Evolutionary conservation across 2,113 vertebrate species (phyloP).

Genomic region (Gadus chalcogrammus): DNA sequence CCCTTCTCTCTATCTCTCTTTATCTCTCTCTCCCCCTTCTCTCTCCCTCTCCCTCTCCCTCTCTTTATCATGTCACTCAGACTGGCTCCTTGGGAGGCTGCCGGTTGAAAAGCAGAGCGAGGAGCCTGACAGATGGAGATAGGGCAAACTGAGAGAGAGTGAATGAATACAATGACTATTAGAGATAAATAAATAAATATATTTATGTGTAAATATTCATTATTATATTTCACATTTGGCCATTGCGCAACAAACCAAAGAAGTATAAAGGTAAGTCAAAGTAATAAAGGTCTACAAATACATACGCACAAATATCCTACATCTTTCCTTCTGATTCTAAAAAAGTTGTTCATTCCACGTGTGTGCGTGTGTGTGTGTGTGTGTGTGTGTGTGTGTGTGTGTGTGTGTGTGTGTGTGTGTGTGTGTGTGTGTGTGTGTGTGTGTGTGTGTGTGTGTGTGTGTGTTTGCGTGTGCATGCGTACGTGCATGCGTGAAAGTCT

Average conservation of each 20-base stretch:
- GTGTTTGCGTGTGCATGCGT: not conserved
- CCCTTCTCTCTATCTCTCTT: slow-evolving; percentile 8
- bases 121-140: not conserved
- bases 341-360: too few relatives aligned
- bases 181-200: too few relatives aligned
- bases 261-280: too few relatives aligned
- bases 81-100: slow-evolving; percentile 32
- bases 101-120: slow-evolving; percentile 9
- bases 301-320: too few relatives aligned
- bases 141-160: too few relatives aligned
- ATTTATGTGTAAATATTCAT: too few relatives aligned
- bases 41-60: slow-evolving; percentile 11
- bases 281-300: too few relatives aligned
- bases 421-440: not conserved
- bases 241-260: too few relatives aligned
- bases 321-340: too few relatives aligned
- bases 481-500: too few relatives aligned
- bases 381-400: not conserved
- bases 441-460: not conserved
- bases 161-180: too few relatives aligned
- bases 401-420: not conserved
- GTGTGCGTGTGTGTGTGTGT: not conserved
- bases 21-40: slow-evolving; percentile 15
- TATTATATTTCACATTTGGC: too few relatives aligned
- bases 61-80: not conserved